Percentiles rank a stretch among this genome's conserved stretches.
Conservation (phyloP, 2,888 invertebrate species). For the Anagyrus pseudococci region DNA sequence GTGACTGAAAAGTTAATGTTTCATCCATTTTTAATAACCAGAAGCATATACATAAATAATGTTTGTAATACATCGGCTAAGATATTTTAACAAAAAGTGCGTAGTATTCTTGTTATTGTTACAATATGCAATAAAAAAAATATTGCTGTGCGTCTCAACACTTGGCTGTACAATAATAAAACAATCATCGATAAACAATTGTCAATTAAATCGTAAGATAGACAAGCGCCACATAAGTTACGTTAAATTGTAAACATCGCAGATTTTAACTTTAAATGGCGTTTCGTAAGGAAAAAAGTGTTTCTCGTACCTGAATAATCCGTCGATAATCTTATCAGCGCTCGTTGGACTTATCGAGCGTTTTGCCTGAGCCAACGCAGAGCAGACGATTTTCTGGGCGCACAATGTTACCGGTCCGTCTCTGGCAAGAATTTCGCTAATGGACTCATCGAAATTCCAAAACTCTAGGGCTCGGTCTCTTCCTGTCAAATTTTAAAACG, state of each 20-base stretch:
- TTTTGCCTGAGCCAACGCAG: constrained; percentile 50
- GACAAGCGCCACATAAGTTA: too few species aligned
- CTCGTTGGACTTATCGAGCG: constrained; percentile 51
- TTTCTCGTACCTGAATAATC: constrained; percentile 54
- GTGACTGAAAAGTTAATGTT: constrained; percentile 51
- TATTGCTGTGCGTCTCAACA: too few species aligned
- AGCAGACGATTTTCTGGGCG: constrained; percentile 57
- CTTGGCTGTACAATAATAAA: too few species aligned
- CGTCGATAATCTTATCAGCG: constrained; percentile 60
- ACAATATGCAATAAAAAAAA: too few species aligned
- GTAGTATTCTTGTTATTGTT: too few species aligned
- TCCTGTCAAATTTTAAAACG: constrained; percentile 41
- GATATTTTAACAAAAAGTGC: background rate
- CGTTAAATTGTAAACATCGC: too few species aligned
- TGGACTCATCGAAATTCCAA: constrained; percentile 46
- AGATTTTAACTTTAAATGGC: too few species aligned
- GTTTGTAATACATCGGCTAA: background rate
- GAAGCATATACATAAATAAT: background rate
- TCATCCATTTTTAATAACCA: background rate
- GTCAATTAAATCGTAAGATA: too few species aligned
- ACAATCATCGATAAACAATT: too few species aligned
- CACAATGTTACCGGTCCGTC: constrained; percentile 57
- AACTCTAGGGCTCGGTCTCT: constrained; percentile 43
- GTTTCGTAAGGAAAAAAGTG: background rate
- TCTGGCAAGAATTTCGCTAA: constrained; percentile 54